phyloP scores from a whole-genome alignment of 2,113 vertebrate genomes.

The Stigmatopora nigra region DNA sequence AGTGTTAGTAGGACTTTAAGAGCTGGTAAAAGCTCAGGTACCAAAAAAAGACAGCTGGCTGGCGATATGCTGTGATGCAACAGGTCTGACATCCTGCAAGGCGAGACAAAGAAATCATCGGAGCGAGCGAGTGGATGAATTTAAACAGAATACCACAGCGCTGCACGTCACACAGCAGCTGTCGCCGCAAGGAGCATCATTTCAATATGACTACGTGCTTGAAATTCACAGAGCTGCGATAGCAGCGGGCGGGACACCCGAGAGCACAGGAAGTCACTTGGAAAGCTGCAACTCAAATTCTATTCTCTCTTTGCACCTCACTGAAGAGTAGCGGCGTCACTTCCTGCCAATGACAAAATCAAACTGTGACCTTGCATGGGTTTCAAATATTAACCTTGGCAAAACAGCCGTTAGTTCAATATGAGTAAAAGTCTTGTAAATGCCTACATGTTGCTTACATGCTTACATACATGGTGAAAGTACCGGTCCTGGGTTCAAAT shows the following conservation, averaged over 20 bases:
- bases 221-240: background rate
- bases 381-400: background rate
- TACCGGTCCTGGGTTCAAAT: no score
- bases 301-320: background rate
- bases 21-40: no score
- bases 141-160: no score
- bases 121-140: background rate
- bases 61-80: no score
- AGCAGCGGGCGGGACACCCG: background rate
- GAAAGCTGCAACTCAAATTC: background rate
- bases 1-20: no score
- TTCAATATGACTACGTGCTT: constrained; percentile 18
- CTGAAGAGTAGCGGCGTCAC: background rate
- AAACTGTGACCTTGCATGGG: background rate
- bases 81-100: no score
- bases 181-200: constrained; percentile 28
- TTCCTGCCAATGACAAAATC: background rate
- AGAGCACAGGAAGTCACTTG: background rate
- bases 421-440: no score
- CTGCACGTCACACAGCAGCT: constrained; percentile 16
- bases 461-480: no score
- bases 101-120: no score
- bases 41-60: no score
- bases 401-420: no score
- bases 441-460: no score